Evolutionary conservation across 1,140 invertebrate species (phyloP), one percentile per base, ranked within the genome.

Genomic region (Drosophila sproati): DNA sequence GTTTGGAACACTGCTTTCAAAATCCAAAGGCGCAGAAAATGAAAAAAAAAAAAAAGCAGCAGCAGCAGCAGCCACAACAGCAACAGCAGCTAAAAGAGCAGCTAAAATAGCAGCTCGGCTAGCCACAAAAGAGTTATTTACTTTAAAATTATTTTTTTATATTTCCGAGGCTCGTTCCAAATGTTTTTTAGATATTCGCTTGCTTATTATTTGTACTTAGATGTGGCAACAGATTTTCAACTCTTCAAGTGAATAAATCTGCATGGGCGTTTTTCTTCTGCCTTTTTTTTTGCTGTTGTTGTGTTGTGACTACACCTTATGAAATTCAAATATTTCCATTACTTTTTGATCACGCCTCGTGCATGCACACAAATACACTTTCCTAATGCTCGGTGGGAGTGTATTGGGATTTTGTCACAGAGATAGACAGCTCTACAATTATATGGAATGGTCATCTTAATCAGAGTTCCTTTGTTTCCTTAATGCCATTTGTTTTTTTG

Each of bases 1-100:
- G 85, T 80, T 78, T 88, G 73, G 83, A 81, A 83, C 78, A 82
- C 82, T 73, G 83, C 83, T 82, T 85, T 76, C 89, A 88, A 89
- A 89, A 89, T 76, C 77, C 63, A 90, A 85, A 88, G 83, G 82
- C 85, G 73, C 85, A 80, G 77, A 70, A 77, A 74, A 78, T 80
- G 54, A 68, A 76, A 80, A 87, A 82, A 74, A 66, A 77, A 69
- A 64, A 85, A 69, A 52, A 78, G 35, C 64, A 41, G 34, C 41
- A 34, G n/a, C 67, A 43, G 39, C 67, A 59, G 35, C 73, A 55
- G 45, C 76, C 66, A 45, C 78, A 62, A 41, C 64, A 76, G 67
- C 47, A 34, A 6, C 51, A 55, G 12, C 62, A 45, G 64, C 72
- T 12, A n/a, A 54, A 77, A 51, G 57, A 68, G 54, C 77, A 55